Conservation (phyloP, 2,888 invertebrate species). For the Baccha elongata region DNA sequence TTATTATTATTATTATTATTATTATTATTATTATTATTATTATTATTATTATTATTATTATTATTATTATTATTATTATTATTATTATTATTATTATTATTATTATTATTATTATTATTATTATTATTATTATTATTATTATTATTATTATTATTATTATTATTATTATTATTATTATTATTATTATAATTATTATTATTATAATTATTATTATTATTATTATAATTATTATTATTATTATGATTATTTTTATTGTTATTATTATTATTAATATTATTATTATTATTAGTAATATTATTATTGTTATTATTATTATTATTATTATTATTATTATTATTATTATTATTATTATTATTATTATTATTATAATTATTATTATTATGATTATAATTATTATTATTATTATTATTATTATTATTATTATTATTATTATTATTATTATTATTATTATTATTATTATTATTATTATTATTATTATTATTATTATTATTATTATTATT, state of each 20-base stretch:
- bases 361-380: not conserved
- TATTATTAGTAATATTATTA: too few relatives aligned
- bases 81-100: not conserved
- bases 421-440: not conserved
- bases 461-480: not conserved
- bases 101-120: not conserved
- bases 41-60: not conserved
- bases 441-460: not conserved
- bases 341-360: too few relatives aligned
- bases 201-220: not conserved
- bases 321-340: too few relatives aligned
- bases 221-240: not conserved
- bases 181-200: not conserved
- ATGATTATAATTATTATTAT: not conserved
- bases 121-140: not conserved
- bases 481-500: not conserved
- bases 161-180: not conserved
- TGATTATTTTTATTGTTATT: too few relatives aligned
- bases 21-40: too few relatives aligned
- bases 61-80: not conserved
- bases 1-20: too few relatives aligned
- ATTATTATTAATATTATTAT: too few relatives aligned
- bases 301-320: too few relatives aligned
- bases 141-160: not conserved
- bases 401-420: not conserved